Evolutionary conservation across 2,113 vertebrate species (phyloP).

Genomic region (Malurus elegans): DNA sequence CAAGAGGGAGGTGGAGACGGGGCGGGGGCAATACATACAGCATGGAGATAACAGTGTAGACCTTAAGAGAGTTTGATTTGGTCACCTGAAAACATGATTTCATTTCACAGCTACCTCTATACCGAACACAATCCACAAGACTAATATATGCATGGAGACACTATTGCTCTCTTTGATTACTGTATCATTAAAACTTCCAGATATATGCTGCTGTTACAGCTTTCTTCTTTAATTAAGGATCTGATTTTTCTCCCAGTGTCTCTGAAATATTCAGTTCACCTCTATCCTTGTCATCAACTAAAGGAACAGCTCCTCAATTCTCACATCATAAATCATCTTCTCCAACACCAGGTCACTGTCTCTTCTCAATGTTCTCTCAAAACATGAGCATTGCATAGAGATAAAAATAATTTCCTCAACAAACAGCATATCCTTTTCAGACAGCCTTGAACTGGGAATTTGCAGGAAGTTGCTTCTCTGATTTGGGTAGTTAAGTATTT

Average conservation of each 20-base stretch:
- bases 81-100: neutral
- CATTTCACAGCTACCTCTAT: neutral
- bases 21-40: accelerated
- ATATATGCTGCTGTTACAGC: neutral
- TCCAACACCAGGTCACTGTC: neutral
- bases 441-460: neutral
- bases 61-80: neutral
- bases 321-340: neutral
- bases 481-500: neutral
- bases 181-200: neutral
- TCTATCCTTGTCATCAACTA: neutral
- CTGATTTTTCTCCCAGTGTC: neutral
- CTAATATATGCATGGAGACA: neutral
- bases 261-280: neutral
- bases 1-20: neutral
- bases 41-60: neutral
- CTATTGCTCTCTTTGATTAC: neutral
- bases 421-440: neutral
- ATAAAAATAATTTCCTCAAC: neutral
- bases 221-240: neutral
- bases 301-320: neutral
- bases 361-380: neutral
- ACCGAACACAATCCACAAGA: neutral
- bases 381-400: neutral
- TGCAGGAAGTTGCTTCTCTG: neutral